Evolutionary conservation across 2,888 invertebrate genomes (phyloP), one percentile per base, ranked within the genome.

Genomic region (Drosophila tanythrix): DNA sequence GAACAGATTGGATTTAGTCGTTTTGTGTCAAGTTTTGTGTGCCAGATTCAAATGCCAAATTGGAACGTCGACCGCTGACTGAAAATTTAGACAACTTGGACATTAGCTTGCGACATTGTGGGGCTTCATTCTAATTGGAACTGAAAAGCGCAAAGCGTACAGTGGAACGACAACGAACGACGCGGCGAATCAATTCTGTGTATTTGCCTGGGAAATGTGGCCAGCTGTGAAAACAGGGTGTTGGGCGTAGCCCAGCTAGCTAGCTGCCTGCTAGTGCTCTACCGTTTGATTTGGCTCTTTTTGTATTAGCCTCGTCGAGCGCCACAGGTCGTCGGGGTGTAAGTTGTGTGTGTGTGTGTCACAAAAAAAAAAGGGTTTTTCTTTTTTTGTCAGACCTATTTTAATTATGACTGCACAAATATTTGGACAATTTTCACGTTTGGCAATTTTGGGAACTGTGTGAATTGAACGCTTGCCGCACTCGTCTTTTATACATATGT

Each of bases 51-150:
- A 70, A 77, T 84, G 63, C 55, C 74, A 79, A 89, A 71, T 83
- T 69, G 89, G 89, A 81, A 75, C 76, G 88, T 70, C 81, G 70
- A 74, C 72, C 81, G 83, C 75, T 89, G 85, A 89, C 85, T 86
- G 74, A 76, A 84, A 74, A 55, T 57, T 29, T 40, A 59, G 40
- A 18, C 67, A 71, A 82, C 76, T 81, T 71, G 85, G 59, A 59
- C 71, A 70, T 51, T 46, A 50, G 67, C 65, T 70, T 56, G 61
- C 75, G 77, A 70, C 63, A 59, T 90, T 85, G 83, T 88, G 71
- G 80, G 85, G 90, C 90, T 85, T 85, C 85, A 35, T 43, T 63
- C 66, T 80, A 77, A 80, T 83, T 85, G 85, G 85, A 85, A 85
- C 69, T 73, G 79, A 79, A 89, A 84, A 74, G 67, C 69, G 73